Evolutionary conservation across 2,797 vertebrate genomes (phyloP).

Genomic region (Nasua narica): DNA sequence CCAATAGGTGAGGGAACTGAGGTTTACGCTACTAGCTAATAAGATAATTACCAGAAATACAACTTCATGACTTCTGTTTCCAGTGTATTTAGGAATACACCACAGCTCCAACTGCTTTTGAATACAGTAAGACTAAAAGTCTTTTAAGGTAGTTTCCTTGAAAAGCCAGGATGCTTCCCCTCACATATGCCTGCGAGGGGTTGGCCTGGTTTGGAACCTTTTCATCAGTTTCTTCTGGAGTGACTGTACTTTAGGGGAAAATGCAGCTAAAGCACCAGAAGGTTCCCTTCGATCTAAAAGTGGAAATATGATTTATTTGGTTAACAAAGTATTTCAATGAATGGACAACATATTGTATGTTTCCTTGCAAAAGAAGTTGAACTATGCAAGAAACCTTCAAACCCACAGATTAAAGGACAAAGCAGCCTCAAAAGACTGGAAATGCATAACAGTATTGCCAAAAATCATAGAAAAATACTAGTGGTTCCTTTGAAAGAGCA

Average conservation of each 20-base stretch:
- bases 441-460: constrained; percentile 45
- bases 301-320: constrained; percentile 38
- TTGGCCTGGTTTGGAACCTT: constrained; percentile 60
- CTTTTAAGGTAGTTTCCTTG: constrained; percentile 19
- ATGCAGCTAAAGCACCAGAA: constrained; percentile 19
- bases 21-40: background rate
- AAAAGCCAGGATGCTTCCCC: background rate
- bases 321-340: constrained; percentile 49
- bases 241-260: constrained; percentile 29
- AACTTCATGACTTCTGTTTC: background rate
- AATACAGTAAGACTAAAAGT: constrained; percentile 35
- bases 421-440: constrained; percentile 25
- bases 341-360: constrained; percentile 46
- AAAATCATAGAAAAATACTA: constrained; percentile 41
- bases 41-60: background rate
- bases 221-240: background rate
- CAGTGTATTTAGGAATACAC: background rate
- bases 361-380: constrained; percentile 46
- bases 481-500: constrained; percentile 30
- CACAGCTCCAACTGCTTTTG: background rate
- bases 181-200: background rate
- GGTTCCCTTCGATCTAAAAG: constrained; percentile 50
- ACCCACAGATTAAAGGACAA: constrained; percentile 58
- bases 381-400: constrained; percentile 41
- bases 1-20: background rate